Conservation (phyloP, 2,797 vertebrate species). For the Acipenser transmontanus region DNA sequence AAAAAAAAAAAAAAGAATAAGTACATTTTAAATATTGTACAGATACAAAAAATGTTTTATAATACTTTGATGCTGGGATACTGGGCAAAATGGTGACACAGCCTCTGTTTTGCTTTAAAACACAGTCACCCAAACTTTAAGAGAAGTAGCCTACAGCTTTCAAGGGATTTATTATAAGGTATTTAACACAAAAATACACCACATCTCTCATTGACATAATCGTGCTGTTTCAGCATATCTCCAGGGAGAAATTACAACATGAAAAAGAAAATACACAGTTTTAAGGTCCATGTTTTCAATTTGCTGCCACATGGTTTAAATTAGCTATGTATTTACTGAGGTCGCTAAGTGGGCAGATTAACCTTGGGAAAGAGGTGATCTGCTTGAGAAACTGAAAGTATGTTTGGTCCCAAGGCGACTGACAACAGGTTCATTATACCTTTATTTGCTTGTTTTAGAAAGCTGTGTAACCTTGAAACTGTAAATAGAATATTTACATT, state of each 20-base stretch:
- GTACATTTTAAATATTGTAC: neutral
- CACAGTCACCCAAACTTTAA: neutral
- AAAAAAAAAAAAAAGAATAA: neutral
- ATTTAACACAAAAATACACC: slow-evolving; percentile 59
- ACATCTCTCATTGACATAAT: slow-evolving; percentile 63
- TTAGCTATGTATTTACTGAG: slow-evolving; percentile 74
- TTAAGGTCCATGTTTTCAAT: slow-evolving; percentile 74
- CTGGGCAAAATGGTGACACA: too few species aligned
- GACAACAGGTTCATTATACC: slow-evolving; percentile 53
- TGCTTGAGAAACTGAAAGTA: slow-evolving; percentile 53
- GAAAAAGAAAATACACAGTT: slow-evolving; percentile 74
- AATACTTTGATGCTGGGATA: neutral
- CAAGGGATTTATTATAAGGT: slow-evolving; percentile 16
- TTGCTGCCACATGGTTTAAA: slow-evolving; percentile 73
- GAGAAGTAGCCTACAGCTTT: slow-evolving; percentile 3
- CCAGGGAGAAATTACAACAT: slow-evolving; percentile 66
- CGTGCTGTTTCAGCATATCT: slow-evolving; percentile 59
- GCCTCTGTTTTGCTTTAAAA: slow-evolving; percentile 1
- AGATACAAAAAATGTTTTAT: neutral
- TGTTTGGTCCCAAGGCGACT: slow-evolving; percentile 49
- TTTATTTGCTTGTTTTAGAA: slow-evolving; percentile 29
- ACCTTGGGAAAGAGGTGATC: slow-evolving; percentile 61
- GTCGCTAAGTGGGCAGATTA: slow-evolving; percentile 64
- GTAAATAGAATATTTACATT: too few species aligned
- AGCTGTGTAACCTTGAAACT: too few species aligned